Percentiles rank a stretch among this genome's conserved stretches.
Evolutionary conservation across 2,888 invertebrate species (phyloP).

Genomic region (Eupithecia pulchellata): DNA sequence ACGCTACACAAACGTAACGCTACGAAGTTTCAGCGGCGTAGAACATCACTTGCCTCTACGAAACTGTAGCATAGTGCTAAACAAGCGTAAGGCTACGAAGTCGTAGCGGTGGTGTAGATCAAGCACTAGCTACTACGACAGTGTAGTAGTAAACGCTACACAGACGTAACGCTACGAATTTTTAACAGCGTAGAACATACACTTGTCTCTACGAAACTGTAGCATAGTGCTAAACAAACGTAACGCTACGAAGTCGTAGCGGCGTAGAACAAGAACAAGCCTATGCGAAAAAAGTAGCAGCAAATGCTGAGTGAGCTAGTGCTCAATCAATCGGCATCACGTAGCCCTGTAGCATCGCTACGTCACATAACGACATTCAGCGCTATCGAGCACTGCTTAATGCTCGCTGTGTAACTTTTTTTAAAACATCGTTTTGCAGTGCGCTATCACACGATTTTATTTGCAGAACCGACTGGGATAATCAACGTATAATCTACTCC

Average conservation of each 20-base stretch:
- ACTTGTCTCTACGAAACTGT: background rate
- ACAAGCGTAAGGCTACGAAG: background rate
- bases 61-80: background rate
- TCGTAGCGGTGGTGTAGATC: background rate
- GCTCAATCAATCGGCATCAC: background rate
- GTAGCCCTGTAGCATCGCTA: background rate
- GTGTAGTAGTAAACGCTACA: too few relatives aligned
- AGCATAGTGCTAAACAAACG: background rate
- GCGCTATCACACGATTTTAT: background rate
- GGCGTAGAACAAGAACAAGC: background rate
- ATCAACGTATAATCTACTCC: constrained; percentile 88
- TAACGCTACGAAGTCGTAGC: background rate
- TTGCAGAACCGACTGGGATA: constrained; percentile 87
- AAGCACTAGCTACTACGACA: too few relatives aligned
- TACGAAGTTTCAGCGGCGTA: constrained; percentile 5
- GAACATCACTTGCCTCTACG: background rate
- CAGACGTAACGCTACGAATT: background rate
- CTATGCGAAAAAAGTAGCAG: background rate
- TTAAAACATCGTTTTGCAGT: background rate
- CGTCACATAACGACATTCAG: background rate
- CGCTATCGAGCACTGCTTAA: background rate
- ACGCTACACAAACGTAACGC: background rate
- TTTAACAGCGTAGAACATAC: too few relatives aligned
- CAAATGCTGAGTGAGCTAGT: background rate
- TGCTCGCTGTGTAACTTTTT: background rate